Evolutionary conservation across 2,113 vertebrate species (phyloP).

Genomic region (Eonycteris spelaea): DNA sequence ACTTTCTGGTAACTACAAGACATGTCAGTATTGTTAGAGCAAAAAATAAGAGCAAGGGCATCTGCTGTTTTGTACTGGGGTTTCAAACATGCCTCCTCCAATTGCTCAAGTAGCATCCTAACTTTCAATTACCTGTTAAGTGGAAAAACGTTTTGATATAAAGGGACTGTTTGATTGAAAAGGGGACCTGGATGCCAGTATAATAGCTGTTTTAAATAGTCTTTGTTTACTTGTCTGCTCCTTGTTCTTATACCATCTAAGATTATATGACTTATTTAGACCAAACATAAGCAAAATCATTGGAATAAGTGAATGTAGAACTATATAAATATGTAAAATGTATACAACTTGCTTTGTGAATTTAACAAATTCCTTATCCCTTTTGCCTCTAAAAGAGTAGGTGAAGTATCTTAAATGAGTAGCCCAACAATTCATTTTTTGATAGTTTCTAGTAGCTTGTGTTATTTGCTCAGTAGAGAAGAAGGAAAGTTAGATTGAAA

Average conservation of each 20-base stretch:
- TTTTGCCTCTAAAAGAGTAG: not conserved
- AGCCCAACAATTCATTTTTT: conserved; percentile 13
- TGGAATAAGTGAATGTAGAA: not conserved
- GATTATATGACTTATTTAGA: not conserved
- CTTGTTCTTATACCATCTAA: not conserved
- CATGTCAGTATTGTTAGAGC: not conserved
- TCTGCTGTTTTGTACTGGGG: not conserved
- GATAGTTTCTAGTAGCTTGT: not conserved
- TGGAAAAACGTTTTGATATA: not conserved
- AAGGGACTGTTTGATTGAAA: not conserved
- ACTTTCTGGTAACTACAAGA: not conserved
- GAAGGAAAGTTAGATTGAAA: conserved; percentile 1
- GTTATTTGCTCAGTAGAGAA: conserved; percentile 17
- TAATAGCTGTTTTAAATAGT: not conserved
- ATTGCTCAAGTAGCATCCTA: not conserved
- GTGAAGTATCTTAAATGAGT: not conserved
- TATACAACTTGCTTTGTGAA: not conserved
- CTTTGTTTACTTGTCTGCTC: not conserved
- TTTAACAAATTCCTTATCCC: not conserved
- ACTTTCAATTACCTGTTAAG: conserved; percentile 8
- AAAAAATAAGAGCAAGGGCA: not conserved
- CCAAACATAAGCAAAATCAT: not conserved
- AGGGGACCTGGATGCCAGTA: not conserved
- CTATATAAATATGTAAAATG: conserved; percentile 23
- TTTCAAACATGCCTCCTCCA: not conserved